phyloP scores from a whole-genome alignment of 2,113 vertebrate species.

The Empidonax alnorum region DNA sequence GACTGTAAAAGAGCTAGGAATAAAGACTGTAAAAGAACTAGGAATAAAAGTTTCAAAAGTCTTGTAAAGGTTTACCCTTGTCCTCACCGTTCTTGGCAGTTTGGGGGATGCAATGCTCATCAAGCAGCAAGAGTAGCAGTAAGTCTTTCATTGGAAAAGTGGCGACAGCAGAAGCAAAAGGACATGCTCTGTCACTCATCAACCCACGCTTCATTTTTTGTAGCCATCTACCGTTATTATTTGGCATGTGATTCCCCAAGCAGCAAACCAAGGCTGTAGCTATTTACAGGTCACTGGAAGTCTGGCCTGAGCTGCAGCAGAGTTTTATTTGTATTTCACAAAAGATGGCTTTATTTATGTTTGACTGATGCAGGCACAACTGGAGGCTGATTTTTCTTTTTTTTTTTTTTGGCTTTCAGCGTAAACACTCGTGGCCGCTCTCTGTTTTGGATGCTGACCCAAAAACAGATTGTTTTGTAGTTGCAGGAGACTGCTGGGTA shows the following conservation, averaged over 20 bases:
- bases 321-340: slow-evolving; percentile 29
- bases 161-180: not conserved
- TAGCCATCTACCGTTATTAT: not conserved
- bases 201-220: not conserved
- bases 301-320: not conserved
- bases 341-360: slow-evolving; percentile 27
- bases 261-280: not conserved
- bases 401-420: slow-evolving; percentile 4
- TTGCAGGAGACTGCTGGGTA: not conserved
- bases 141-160: not conserved
- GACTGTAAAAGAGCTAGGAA: not conserved
- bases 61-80: not conserved
- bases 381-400: slow-evolving; percentile 15
- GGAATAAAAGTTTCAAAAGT: not conserved
- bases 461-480: slow-evolving; percentile 38
- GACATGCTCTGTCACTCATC: slow-evolving; percentile 9
- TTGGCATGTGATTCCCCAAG: not conserved
- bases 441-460: slow-evolving; percentile 35
- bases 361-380: not conserved
- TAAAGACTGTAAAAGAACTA: not conserved
- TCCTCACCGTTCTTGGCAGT: not conserved
- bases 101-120: accelerated
- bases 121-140: not conserved
- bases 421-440: not conserved
- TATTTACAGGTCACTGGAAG: slow-evolving; percentile 28